Base-by-base conservation (phyloP, 2,113 vertebrate species). In the Desmodus rotundus region DNA sequence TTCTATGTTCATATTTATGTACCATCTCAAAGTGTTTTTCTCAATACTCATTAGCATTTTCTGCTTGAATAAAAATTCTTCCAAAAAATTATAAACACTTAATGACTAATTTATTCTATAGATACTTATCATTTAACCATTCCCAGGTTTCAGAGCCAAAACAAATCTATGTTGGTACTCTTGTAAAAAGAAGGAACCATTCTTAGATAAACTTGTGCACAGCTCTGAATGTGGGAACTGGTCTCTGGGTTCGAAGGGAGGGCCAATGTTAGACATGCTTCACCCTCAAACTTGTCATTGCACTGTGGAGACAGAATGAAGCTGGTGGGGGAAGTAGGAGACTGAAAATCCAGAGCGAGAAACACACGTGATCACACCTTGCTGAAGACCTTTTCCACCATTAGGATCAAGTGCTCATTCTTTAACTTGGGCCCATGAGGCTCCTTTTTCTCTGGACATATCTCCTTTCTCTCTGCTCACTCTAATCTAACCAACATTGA, bases 181-280 rank as follows among this genome's bases (percentile, higher is more conserved):
- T 41, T 16, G 12, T 36, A 36, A 83, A 86, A 87, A 31, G 19
- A 50, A 54, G 70, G 9, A 5, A 8, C 56, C 11, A 5, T n/a
- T 78, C 67, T 68, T 65, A 68, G 26, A 68, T 5, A 50, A 36
- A 92, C 33, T 20, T 1, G 1, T 1, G 2, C 26, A 5, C 24
- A 41, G 5, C 63, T n/a, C 77, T 68, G 24, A 80, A 38, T 24
- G 12, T 2, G 13, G 36, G 78, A 33, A 28, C 22, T 11, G 33
- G 28, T 20, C 38, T 33, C 12, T 36, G 24, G 47, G 7, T 54
- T 11, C 2, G 7, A 33, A 76, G 19, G 6, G 54, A 38, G 15
- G 16, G 41, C 54, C 67, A 1, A 0, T 0, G 8, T 41, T 22
- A 56, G 61, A 33, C 31, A 43, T 1, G 5, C 33, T 36, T 65